These are phyloP conservation scores for Mesocentrotus franciscanus DNA, from an alignment of 53 echinoderm and acorn worm species.

Conservation along the genomic window DNA sequence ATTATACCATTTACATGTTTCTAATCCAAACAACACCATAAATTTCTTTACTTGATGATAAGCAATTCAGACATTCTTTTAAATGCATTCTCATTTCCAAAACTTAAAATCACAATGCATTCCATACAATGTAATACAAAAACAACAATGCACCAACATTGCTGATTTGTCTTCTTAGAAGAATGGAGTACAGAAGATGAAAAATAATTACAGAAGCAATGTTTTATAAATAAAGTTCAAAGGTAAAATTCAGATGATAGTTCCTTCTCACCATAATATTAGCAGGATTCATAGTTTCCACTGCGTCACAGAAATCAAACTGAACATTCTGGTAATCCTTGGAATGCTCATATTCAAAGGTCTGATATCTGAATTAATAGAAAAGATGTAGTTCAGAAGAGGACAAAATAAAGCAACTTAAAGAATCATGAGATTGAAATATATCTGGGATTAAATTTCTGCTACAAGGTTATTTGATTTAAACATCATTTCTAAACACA, in stretches of 20 bases:
- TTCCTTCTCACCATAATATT: conserved; percentile 93
- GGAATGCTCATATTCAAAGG: conserved; percentile 87
- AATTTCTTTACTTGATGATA: too few relatives aligned
- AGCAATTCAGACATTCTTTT: too few relatives aligned
- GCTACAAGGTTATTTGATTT: not conserved
- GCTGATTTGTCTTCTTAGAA: not conserved
- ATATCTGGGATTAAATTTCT: too few relatives aligned
- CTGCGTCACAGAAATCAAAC: conserved; percentile 96
- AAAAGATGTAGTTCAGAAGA: not conserved
- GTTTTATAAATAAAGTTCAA: not conserved
- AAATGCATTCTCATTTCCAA: too few relatives aligned
- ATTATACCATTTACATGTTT: too few relatives aligned
- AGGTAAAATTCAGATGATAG: not conserved
- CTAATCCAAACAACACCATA: too few relatives aligned
- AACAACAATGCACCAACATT: too few relatives aligned
- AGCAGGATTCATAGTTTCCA: conserved; percentile 88
- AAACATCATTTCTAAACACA: not conserved
- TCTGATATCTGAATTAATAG: conserved; percentile 75
- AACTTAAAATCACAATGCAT: too few relatives aligned
- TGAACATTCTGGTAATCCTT: conserved; percentile 97
- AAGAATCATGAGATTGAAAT: not conserved
- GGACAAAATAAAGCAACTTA: not conserved
- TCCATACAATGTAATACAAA: too few relatives aligned
- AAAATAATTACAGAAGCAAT: not conserved
- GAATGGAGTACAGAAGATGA: not conserved